phyloP scores from a whole-genome alignment of 2,888 invertebrate genomes.

The Drosophila buzzatii region DNA sequence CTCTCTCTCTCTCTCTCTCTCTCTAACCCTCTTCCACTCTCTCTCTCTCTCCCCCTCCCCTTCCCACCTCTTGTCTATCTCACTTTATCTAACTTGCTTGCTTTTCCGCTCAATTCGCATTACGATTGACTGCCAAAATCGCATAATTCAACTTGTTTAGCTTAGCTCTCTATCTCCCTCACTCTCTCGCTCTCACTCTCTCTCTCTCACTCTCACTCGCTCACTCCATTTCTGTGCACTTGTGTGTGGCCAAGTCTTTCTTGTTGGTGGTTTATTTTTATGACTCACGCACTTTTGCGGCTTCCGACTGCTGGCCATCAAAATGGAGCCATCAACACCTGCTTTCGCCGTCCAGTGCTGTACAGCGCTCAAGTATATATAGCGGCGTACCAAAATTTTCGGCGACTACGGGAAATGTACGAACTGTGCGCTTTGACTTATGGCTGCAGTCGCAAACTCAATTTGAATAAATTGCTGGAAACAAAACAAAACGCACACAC shows the following conservation, averaged over 20 bases:
- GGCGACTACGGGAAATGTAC: slow-evolving; percentile 20
- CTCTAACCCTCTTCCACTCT: too few relatives aligned
- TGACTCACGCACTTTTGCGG: slow-evolving; percentile 80
- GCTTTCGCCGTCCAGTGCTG: slow-evolving; percentile 59
- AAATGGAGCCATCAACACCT: slow-evolving; percentile 79
- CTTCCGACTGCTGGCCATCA: slow-evolving; percentile 77
- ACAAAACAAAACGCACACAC: slow-evolving; percentile 53
- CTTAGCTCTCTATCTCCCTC: slow-evolving; percentile 9
- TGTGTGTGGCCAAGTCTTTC: slow-evolving; percentile 20
- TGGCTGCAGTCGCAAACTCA: slow-evolving; percentile 78
- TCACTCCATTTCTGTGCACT: slow-evolving; percentile 2
- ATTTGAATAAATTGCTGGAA: slow-evolving; percentile 78
- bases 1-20: not conserved
- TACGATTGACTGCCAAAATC: slow-evolving; percentile 73
- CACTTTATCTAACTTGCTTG: not conserved
- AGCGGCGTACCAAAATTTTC: not conserved
- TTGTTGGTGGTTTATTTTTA: slow-evolving; percentile 68
- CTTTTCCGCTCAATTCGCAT: slow-evolving; percentile 36
- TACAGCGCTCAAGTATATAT: slow-evolving; percentile 35
- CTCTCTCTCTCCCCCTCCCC: not conserved
- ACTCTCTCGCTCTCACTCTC: not conserved
- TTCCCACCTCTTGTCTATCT: not conserved
- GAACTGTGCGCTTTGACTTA: slow-evolving; percentile 72
- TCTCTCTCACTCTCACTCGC: not conserved
- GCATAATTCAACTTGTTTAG: slow-evolving; percentile 70